phyloP scores from a whole-genome alignment of 2,113 vertebrate species.

The Grammomys dolichurus region DNA sequence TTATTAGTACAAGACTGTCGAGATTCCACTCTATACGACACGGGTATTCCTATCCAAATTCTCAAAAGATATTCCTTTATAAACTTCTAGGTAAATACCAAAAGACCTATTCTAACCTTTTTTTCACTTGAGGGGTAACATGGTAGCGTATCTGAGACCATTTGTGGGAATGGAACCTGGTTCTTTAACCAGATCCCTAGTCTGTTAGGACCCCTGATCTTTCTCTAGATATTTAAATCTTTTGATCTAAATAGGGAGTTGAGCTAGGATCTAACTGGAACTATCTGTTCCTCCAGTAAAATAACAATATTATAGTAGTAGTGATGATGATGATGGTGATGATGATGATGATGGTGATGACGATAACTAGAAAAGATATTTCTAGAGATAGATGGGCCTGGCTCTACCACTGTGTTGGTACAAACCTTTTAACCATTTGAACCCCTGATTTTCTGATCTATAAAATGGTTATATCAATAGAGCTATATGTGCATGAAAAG shows the following conservation, averaged over 20 bases:
- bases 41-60: constrained; percentile 11
- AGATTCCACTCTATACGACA: not conserved
- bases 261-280: not conserved
- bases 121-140: not conserved
- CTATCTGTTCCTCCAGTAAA: not conserved
- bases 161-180: not conserved
- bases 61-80: constrained; percentile 10
- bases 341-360: not conserved
- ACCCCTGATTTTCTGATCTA: not conserved
- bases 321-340: too few species aligned
- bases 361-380: not conserved
- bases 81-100: not conserved
- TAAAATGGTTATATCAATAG: constrained; percentile 18
- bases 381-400: not conserved
- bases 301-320: not conserved
- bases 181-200: not conserved
- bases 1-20: constrained; percentile 2
- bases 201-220: not conserved
- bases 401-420: not conserved
- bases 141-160: not conserved
- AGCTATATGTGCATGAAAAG: not conserved
- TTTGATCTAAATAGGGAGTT: constrained; percentile 1
- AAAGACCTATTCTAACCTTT: constrained; percentile 18
- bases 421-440: not conserved
- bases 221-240: not conserved